Evolutionary conservation across 23 tunicate species (phyloP), one percentile per base, ranked within the genome.

Genomic region (Oikopleura albicans): DNA sequence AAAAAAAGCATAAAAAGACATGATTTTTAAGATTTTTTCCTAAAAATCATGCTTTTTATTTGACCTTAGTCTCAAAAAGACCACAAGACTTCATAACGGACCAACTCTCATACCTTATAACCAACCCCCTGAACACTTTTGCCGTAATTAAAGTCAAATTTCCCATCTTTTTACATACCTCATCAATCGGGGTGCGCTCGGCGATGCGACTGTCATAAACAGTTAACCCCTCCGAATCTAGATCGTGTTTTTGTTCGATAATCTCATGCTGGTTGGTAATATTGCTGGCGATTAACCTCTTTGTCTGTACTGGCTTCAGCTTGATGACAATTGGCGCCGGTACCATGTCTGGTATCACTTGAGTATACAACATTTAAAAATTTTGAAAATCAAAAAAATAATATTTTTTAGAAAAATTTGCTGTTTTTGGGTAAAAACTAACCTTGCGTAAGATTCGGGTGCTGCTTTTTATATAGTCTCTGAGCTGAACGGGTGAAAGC

Each of bases 181-280:
- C 79, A 2, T 71, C 79, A 71, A 71, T 71, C 37, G 79, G 79
- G 2, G 79, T 71, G 33, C 79, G 33, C 31, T 71, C 79, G 2
- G 79, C 79, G 31, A 71, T 71, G 2, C 37, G 33, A 31, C 2
- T 31, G 31, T 71, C 79, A 31, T 71, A 71, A 22, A 27, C 37
- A 22, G 79, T 4, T 2, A 71, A 2, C 4, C 37, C 37, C 31
- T 71, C 34, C 8, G 16, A 8, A 16, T 71, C 31, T 12, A 49
- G 63, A 22, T 8, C 22, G 63, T 49, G 63, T 49, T 49, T 12
- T 12, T 29, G 79, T 37, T 31, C 34, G 34, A 71, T 12, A 16
- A 2, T 31, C 34, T 16, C 27, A 37, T 12, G 28, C 35, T 71
- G 33, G 27, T 16, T 31, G 4, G 35, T 71, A n/a, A n/a, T n/a